A percentile compares a stretch with the other conserved stretches of the same genome.
phyloP scores from a whole-genome alignment of 2,113 vertebrate species.

The Choloepus hoffmanni region DNA sequence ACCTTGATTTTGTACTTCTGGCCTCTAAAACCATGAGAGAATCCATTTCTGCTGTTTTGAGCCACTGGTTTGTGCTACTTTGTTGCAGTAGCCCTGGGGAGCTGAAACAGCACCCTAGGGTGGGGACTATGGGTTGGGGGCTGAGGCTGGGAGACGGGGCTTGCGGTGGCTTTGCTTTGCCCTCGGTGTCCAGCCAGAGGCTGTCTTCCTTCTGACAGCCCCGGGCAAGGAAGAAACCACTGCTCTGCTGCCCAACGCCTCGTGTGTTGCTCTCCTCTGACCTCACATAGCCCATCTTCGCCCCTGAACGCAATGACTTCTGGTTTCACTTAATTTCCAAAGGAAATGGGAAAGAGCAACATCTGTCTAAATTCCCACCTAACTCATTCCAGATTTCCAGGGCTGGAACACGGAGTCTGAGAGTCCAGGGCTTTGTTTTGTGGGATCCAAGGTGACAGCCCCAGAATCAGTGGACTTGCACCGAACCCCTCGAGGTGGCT shows the following conservation, averaged over 20 bases:
- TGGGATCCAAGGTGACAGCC: conserved; percentile 30
- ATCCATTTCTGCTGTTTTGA: no score
- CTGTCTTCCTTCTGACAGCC: not conserved
- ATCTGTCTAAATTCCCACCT: conserved; percentile 60
- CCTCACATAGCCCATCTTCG: conserved; percentile 49
- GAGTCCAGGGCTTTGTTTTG: not conserved
- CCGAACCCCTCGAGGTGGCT: not conserved
- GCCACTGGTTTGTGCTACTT: no score
- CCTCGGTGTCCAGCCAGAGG: not conserved
- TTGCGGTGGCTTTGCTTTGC: not conserved
- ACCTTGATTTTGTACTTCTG: no score
- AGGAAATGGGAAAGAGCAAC: conserved; percentile 70
- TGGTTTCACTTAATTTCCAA: conserved; percentile 74
- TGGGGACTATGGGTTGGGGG: no score
- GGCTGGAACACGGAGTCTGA: conserved; percentile 1
- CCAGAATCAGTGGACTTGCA: not conserved
- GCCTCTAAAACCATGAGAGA: no score
- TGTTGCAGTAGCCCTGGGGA: no score
- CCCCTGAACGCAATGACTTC: conserved; percentile 39
- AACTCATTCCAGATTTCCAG: conserved; percentile 69
- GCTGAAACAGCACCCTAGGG: no score
- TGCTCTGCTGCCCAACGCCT: conserved; percentile 49
- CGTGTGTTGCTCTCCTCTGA: conserved; percentile 10
- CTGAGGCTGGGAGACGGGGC: not conserved
- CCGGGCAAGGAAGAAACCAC: not conserved